A percentile compares a stretch with the other conserved stretches of the same genome.
These are phyloP conservation scores for Caenorhabditis briggsae DNA, from an alignment of 1,140 invertebrate species.

Conservation along the genomic window DNA sequence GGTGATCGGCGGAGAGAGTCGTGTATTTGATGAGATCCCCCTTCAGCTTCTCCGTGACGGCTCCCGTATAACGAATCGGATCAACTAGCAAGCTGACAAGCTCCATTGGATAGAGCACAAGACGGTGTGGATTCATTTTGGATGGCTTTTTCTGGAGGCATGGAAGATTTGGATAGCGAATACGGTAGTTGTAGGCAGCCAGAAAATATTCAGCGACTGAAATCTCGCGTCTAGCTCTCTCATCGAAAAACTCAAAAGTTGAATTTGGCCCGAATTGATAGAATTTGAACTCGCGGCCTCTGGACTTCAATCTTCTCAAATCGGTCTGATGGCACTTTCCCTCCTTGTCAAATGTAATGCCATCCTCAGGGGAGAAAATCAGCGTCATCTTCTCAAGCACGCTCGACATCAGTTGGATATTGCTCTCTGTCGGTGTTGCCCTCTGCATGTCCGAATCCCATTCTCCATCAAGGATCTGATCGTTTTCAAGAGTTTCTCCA, in stretches of 20 bases:
- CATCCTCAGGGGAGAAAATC: background rate
- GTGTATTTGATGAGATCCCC: background rate
- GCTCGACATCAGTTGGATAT: background rate
- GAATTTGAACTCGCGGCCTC: background rate
- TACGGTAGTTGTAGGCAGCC: background rate
- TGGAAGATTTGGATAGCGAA: conserved; percentile 39
- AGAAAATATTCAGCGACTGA: conserved; percentile 37
- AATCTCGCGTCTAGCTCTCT: background rate
- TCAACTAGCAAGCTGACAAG: background rate
- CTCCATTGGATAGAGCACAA: conserved; percentile 26
- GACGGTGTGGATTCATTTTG: no score
- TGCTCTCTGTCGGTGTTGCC: background rate
- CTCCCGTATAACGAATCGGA: background rate
- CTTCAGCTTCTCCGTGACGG: background rate
- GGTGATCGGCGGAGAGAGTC: background rate
- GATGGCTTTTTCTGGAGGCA: conserved; percentile 10
- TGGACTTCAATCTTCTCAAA: no score
- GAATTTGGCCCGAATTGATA: background rate
- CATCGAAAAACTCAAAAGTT: background rate
- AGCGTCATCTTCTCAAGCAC: background rate
- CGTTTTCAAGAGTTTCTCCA: background rate
- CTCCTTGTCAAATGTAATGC: background rate
- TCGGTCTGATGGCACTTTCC: background rate
- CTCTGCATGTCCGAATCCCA: background rate
- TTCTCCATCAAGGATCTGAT: background rate